A percentile compares a stretch with the other conserved stretches of the same genome.
phyloP scores from a whole-genome alignment of 2,888 invertebrate genomes.

The Celastrina argiolus region DNA sequence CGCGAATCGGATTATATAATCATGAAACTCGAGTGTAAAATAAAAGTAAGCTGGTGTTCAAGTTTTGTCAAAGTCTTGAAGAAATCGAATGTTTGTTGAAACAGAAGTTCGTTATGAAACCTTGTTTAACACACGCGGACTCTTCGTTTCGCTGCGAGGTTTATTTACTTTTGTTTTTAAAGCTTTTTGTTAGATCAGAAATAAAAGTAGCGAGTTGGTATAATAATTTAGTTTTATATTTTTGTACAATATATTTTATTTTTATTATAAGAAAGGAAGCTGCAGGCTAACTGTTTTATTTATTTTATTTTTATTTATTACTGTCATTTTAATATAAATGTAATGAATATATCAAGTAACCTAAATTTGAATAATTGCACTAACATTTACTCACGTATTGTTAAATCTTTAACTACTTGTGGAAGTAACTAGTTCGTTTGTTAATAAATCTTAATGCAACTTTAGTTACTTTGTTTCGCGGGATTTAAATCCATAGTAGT shows the following conservation, averaged over 20 bases:
- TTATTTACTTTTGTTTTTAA: background rate
- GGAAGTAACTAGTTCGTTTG: background rate
- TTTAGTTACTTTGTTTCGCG: background rate
- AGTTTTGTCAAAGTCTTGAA: conserved; percentile 14
- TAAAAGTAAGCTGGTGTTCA: conserved; percentile 5
- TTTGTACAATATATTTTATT: background rate
- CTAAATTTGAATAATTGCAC: background rate
- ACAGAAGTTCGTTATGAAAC: conserved; percentile 17
- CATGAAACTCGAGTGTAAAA: background rate
- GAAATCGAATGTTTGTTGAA: conserved; percentile 13
- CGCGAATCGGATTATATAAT: conserved; percentile 16
- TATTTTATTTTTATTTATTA: too few relatives aligned
- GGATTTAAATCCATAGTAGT: background rate
- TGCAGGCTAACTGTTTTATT: too few relatives aligned
- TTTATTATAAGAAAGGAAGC: too few relatives aligned
- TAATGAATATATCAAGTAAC: background rate
- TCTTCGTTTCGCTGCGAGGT: background rate
- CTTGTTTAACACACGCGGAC: background rate
- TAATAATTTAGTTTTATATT: background rate
- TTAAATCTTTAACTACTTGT: too few relatives aligned
- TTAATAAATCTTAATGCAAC: background rate
- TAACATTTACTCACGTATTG: background rate
- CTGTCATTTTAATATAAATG: background rate
- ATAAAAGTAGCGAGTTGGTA: background rate
- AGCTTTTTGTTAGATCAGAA: background rate